Conservation (phyloP, 2,888 invertebrate species). For the Blastobasis adustella region DNA sequence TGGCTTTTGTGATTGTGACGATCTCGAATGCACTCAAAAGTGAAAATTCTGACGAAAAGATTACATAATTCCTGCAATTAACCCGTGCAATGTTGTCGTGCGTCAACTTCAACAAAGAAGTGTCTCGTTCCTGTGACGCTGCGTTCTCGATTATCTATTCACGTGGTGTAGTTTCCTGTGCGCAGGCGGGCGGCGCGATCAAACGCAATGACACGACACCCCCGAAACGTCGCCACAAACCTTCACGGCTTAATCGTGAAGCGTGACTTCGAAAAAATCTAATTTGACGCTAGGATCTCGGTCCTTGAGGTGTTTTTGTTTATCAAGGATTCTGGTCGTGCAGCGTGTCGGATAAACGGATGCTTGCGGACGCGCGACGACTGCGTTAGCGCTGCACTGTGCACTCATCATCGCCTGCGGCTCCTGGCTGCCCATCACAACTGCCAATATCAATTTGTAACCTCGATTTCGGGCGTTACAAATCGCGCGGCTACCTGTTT, state of each 20-base stretch:
- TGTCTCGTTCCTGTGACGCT: no score
- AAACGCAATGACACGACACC: conserved; percentile 33
- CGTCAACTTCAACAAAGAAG: no score
- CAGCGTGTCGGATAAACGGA: conserved; percentile 28
- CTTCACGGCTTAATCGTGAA: conserved; percentile 16
- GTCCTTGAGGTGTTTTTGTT: conserved; percentile 36
- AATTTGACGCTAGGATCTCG: conserved; percentile 44
- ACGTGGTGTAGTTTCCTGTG: conserved; percentile 38
- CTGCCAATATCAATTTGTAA: neutral
- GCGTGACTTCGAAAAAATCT: conserved; percentile 33
- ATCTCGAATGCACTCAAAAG: conserved; percentile 12
- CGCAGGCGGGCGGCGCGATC: conserved; percentile 32
- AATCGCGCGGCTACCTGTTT: conserved; percentile 9
- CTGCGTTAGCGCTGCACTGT: conserved; percentile 28
- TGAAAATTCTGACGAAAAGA: conserved; percentile 13
- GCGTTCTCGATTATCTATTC: conserved; percentile 40
- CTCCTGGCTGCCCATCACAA: neutral
- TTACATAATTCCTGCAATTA: no score
- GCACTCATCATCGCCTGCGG: no score
- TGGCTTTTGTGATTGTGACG: conserved; percentile 17
- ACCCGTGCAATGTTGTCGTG: no score
- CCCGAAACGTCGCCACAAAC: conserved; percentile 14
- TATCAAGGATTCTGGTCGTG: conserved; percentile 48
- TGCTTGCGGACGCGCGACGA: conserved; percentile 48
- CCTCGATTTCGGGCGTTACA: conserved; percentile 1